phyloP scores from a whole-genome alignment of 92 coral and sea anemone genomes.

The Phenganax marumi region DNA sequence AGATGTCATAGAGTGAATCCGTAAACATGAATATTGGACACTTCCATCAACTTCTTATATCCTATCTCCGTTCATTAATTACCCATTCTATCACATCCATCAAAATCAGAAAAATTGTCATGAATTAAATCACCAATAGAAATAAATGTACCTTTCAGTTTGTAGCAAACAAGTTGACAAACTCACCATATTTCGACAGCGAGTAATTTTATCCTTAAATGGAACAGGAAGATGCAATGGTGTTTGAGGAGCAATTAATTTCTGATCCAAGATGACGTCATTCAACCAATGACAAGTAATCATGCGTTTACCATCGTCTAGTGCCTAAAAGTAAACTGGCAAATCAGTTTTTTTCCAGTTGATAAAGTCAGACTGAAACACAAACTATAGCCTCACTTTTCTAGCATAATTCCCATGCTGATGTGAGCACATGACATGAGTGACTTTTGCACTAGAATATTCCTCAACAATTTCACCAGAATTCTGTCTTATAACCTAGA shows the following conservation, averaged over 20 bases:
- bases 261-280: conserved; percentile 70
- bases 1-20: too few species aligned
- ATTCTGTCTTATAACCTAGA: conserved; percentile 77
- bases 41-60: too few species aligned
- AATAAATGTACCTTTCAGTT: neutral
- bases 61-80: neutral
- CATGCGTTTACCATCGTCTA: conserved; percentile 74
- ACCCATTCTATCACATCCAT: neutral
- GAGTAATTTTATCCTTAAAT: conserved; percentile 67
- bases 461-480: conserved; percentile 69
- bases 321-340: conserved; percentile 57
- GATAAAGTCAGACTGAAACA: neutral
- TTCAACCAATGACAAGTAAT: conserved; percentile 94
- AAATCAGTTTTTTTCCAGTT: neutral
- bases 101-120: too few species aligned
- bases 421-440: conserved; percentile 76
- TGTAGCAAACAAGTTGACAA: too few species aligned
- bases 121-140: too few species aligned
- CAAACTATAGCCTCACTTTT: conserved; percentile 49
- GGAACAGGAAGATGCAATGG: conserved; percentile 87
- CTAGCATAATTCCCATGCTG: conserved; percentile 67
- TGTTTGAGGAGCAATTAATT: conserved; percentile 67
- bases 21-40: too few species aligned
- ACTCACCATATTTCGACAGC: conserved; percentile 83
- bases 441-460: conserved; percentile 66